Evolutionary conservation across 2,888 invertebrate species (phyloP), one percentile per base, ranked within the genome.

Genomic region (Syrphus vitripennis): DNA sequence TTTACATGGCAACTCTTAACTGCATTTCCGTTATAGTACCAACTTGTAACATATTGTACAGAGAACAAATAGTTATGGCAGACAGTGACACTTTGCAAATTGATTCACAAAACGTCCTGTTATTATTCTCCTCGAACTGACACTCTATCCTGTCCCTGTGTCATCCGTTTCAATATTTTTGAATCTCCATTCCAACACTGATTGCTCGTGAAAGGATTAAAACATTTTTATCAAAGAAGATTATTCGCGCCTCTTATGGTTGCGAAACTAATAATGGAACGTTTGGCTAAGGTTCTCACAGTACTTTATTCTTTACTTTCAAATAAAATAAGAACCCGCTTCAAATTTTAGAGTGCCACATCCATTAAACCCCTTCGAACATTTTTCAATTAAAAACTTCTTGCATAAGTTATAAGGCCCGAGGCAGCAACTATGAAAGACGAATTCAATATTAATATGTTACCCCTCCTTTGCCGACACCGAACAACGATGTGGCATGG

Each of bases 301-400:
- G 82, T 77, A 67, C 86, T 86, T 84, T 82, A 48, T 50, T 59
- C 69, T 72, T 76, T 24, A 50, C 24, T 48, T 26, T 55, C 55
- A 1, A 10, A 69, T 26, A 42, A 19, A 37, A 50, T 29, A 61
- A 78, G 45, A 31, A 78, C 72, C 67, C 26, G 61, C 45, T 86
- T 77, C 72, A 74, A 86, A n/a, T 67, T n/a, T n/a, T 57, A 59
- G 45, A 78, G 77, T 86, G 72, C 77, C 77, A 50, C 50, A 77
- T 82, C 86, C 86, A 86, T 86, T 82, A 86, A 82, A 71, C 86
- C 86, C 81, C 67, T 86, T 82, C 86, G 82, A 86, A 74, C 63
- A 70, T 63, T 78, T 86, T 86, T 86, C 86, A 86, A 86, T 86
- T 86, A 86, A 86, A 86, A 86, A 86, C 82, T 86, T 86, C 82